A percentile compares a stretch with the other conserved stretches of the same genome.
These are phyloP conservation scores for Polyodon spathula DNA, from an alignment of 2,113 vertebrate genomes.

Conservation along the genomic window DNA sequence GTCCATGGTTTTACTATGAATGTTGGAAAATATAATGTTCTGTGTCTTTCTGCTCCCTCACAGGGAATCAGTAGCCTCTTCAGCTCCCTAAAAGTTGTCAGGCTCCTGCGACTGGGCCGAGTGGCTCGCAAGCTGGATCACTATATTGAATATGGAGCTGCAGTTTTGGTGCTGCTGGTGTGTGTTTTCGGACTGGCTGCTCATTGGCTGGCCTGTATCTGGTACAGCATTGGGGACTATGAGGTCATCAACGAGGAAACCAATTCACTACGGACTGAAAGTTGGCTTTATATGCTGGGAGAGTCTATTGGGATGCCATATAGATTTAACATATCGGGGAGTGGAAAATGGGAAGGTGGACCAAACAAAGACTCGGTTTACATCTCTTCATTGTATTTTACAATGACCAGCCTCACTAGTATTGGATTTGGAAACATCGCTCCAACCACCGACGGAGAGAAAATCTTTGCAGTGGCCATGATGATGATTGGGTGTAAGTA, in stretches of 20 bases:
- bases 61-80: conserved; percentile 95
- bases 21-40: too few relatives aligned
- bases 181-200: conserved; percentile 89
- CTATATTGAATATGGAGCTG: conserved; percentile 88
- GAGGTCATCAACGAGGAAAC: conserved; percentile 85
- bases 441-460: conserved; percentile 88
- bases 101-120: conserved; percentile 79
- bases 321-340: conserved; percentile 72
- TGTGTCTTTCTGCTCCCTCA: neutral
- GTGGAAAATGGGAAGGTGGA: conserved; percentile 84
- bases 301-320: conserved; percentile 79
- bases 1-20: too few relatives aligned
- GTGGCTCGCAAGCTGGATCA: conserved; percentile 91
- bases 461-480: conserved; percentile 95
- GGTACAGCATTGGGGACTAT: conserved; percentile 95
- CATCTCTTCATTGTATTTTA: conserved; percentile 92
- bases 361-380: conserved; percentile 89
- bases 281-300: conserved; percentile 87
- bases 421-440: conserved; percentile 96
- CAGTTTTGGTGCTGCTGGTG: conserved; percentile 84
- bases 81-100: conserved; percentile 91
- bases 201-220: conserved; percentile 94
- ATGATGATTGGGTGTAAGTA: conserved; percentile 99
- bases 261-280: conserved; percentile 73
- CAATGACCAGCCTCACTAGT: conserved; percentile 94